Conservation (phyloP, 2,797 vertebrate genomes). For the Parotocinclus haroldoi region DNA sequence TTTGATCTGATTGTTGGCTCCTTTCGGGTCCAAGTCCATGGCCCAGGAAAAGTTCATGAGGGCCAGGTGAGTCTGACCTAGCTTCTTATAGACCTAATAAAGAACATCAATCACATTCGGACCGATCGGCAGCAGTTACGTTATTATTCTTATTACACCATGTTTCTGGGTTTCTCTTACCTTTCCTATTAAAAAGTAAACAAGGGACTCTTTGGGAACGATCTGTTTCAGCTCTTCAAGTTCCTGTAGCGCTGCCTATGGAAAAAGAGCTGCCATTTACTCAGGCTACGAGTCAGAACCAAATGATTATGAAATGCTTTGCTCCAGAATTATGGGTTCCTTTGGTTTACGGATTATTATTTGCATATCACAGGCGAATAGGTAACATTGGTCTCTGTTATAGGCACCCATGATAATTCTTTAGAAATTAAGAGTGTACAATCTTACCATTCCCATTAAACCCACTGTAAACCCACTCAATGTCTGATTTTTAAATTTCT, state of each 20-base stretch:
- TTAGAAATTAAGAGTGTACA: too few relatives aligned
- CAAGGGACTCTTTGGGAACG: constrained; percentile 98
- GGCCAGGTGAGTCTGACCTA: constrained; percentile 94
- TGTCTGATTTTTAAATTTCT: too few relatives aligned
- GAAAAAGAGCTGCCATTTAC: background rate
- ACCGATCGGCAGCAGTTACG: background rate
- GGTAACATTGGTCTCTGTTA: too few relatives aligned
- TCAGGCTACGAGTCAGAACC: too few relatives aligned
- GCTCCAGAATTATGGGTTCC: too few relatives aligned
- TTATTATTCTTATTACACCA: background rate
- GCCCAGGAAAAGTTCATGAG: constrained; percentile 99
- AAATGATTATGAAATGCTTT: too few relatives aligned
- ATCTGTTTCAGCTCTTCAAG: constrained; percentile 98
- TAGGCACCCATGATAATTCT: too few relatives aligned
- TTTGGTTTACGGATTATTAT: too few relatives aligned
- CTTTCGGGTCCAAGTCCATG: constrained; percentile 98
- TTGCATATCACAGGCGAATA: too few relatives aligned
- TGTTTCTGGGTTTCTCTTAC: constrained; percentile 59
- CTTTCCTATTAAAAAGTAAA: constrained; percentile 99
- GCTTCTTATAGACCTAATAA: constrained; percentile 92
- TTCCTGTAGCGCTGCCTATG: constrained; percentile 94
- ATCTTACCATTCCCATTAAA: too few relatives aligned
- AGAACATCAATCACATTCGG: background rate
- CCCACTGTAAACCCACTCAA: too few relatives aligned
- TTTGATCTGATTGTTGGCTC: constrained; percentile 99